Evolutionary conservation across 2,113 vertebrate species (phyloP), one percentile per base, ranked within the genome.

Genomic region (Albula goreensis): DNA sequence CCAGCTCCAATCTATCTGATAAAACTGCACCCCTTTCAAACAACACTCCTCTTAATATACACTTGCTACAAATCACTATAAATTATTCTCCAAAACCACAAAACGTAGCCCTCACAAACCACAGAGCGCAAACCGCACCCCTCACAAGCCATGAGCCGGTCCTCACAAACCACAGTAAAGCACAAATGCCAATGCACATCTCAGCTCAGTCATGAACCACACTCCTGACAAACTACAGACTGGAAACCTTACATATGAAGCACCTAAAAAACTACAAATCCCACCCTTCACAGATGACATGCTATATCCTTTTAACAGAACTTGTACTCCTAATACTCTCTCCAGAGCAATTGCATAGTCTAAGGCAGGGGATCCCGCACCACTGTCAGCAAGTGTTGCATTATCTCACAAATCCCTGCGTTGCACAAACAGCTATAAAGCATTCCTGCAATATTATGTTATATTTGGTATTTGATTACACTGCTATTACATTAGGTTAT

Each of bases 401-500:
- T 70, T 74, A 8, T 74, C n/a, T 74, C 70, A 74, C 31, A 22
- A n/a, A 4, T 70, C n/a, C 22, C 22, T 74, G 70, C 63, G 2
- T 70, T 6, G 8, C 3, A 74, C 4, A 31, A 74, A 74, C 31
- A 31, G 70, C 70, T n/a, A 2, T 31, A 31, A 74, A 11, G n/a
- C 70, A 74, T 74, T 74, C 70, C 70, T 31, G n/a, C 22, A 31
- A 31, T 56, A 56, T 56, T 56, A 2, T 74, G 25, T 25, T 74
- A 74, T 31, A 74, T 74, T 74, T 22, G 10, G 22, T n/a, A 74
- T 74, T 74, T 22, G 70, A 74, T 74, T 74, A 31, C 70, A 31
- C 70, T n/a, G 31, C 70, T 31, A 74, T 74, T 74, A 74, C 70
- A 74, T 74, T 74, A 31, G 70, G 70, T 74, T 74, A 74, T 9